These are phyloP conservation scores for Drosophila prosaltans DNA, from an alignment of 1,140 invertebrate species.

Conservation along the genomic window DNA sequence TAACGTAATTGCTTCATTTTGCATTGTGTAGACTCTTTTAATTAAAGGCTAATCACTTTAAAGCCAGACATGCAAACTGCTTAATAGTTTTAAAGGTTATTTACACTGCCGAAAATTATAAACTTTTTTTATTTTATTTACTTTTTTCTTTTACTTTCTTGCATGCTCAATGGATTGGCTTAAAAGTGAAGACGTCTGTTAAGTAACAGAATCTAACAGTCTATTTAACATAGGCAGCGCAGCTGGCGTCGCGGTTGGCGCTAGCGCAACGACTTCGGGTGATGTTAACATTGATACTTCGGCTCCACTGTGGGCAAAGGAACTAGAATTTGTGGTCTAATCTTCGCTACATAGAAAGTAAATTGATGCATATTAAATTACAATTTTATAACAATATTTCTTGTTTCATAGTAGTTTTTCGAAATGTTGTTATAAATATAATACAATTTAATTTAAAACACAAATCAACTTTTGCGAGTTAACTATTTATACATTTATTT, in stretches of 20 bases:
- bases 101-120: constrained; percentile 10
- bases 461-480: too few species aligned
- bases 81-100: constrained; percentile 6
- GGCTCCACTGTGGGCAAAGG: background rate
- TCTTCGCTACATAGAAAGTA: too few species aligned
- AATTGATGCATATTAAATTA: too few species aligned
- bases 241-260: constrained; percentile 30
- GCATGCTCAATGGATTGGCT: constrained; percentile 17
- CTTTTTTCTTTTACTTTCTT: constrained; percentile 7
- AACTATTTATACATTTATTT: too few species aligned
- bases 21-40: background rate
- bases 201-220: constrained; percentile 23
- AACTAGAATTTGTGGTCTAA: background rate
- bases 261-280: constrained; percentile 10
- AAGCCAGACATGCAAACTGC: constrained; percentile 3
- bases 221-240: constrained; percentile 22
- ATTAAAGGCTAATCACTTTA: background rate
- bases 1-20: background rate
- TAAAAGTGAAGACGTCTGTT: constrained; percentile 25
- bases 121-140: background rate
- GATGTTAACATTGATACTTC: constrained; percentile 7
- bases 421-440: too few species aligned
- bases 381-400: too few species aligned
- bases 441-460: too few species aligned
- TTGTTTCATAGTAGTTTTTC: too few species aligned